Evolutionary conservation across 2,888 invertebrate species (phyloP), one percentile per base, ranked within the genome.

Genomic region (Leucoptera coffeella): DNA sequence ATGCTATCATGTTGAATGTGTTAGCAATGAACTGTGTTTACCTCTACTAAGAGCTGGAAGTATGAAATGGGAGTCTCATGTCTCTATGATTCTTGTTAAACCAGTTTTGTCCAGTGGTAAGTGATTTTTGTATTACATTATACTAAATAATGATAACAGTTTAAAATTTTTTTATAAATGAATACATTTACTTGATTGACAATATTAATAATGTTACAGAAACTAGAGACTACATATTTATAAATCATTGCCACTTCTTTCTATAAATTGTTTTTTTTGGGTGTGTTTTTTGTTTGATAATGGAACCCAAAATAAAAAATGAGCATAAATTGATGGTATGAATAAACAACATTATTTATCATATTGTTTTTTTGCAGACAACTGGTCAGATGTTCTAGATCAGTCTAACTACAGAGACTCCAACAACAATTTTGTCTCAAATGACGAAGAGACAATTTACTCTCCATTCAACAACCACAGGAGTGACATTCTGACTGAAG

Each of bases 1-100:
- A 32, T 91, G 91, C 47, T 90, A 79, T 46, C 85, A 86, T 52
- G 78, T 89, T 11, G 74, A 76, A 31, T 88, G 88, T 53, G 64
- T 56, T 4, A 82, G 71, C 38, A 80, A 85, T 43, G 81, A 84
- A 42, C 56, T 80, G 15, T 89, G 88, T 41, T 42, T 81, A 34
- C 88, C 88, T 1, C 64, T 80, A 11, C 64, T 74, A 23, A 73
- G 78, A 22, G 35, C 49, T 2, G 55, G 50, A 11, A 48, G 45
- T 27, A 52, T 62, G 6, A 80, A 80, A 35, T 62, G 76, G 37
- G 67, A 73, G 6, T 73, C 77, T 19, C 78, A 80, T 40, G 76
- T 85, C 1, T 78, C 76, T 29, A 85, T 89, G 85, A 81, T 88
- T 22, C 54, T 88, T 19, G 85, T 89, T 0, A 80, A 79, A 48